These are phyloP conservation scores for Poeciliopsis occidentalis DNA, from an alignment of 2,113 vertebrate species.

Conservation along the genomic window DNA sequence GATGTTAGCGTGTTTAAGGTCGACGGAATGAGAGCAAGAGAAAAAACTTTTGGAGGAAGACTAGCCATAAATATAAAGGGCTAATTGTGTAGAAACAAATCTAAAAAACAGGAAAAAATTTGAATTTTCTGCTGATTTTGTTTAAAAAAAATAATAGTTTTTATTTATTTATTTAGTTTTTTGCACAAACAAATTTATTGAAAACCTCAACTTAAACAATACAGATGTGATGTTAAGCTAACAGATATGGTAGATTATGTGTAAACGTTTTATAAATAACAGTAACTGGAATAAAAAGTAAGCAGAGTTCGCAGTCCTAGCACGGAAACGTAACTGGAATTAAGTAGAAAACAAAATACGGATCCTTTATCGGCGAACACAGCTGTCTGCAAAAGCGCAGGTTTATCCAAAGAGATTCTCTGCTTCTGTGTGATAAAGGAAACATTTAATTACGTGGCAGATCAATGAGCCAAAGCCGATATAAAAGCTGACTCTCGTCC, in stretches of 20 bases:
- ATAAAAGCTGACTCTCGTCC: constrained; percentile 21
- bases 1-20: not conserved
- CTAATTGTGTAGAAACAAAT: not conserved
- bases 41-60: not conserved
- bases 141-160: no score
- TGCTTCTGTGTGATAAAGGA: constrained; percentile 23
- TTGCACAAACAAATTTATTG: not conserved
- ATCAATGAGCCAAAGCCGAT: constrained; percentile 24
- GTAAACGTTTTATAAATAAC: not conserved
- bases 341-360: not conserved
- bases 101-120: no score
- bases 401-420: not conserved
- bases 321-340: not conserved
- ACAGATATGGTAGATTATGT: not conserved
- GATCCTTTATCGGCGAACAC: not conserved
- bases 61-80: not conserved
- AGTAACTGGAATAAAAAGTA: not conserved
- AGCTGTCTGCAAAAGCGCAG: constrained; percentile 12
- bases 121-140: no score
- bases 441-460: constrained; percentile 26
- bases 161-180: no score
- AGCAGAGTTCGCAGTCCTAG: not conserved
- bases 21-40: not conserved
- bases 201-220: not conserved
- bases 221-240: not conserved